Base-by-base conservation (phyloP, 2,113 vertebrate species). In the Daboia siamensis region DNA sequence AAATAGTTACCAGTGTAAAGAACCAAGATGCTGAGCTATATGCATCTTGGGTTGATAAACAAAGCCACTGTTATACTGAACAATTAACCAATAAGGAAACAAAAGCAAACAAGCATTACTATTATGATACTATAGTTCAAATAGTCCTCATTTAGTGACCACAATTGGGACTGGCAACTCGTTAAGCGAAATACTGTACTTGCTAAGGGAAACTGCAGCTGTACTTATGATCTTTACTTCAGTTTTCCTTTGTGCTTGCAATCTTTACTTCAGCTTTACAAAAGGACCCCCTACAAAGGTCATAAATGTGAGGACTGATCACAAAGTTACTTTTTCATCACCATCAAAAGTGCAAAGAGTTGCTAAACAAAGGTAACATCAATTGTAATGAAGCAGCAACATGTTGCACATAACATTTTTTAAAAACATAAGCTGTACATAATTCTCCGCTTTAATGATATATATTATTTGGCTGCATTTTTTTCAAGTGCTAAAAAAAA, bases 401-500 rank as follows among this genome's bases (percentile, higher is more conserved):
- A 44, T 3, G 3, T 23, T 33, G 9, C 8, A 86, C 33, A 29
- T 7, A 11, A 20, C 23, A 17, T 46, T 44, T 85, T 33, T 17
- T 1, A 1, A 46, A 84, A 85, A 91, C 80, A 55, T 1, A 7
- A 3, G 51, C 24, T 23, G 24, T 80, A 69, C 59, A 57, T 29
- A 84, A 88, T 88, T 89, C 39, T 89, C 44, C 54, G 85, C 51
- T 89, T 92, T 89, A 92, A 92, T 89, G 44, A 29, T 59, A 26
- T 26, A 29, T n/a, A n/a, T 87, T 33, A 55, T 54, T 15, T 39
- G 91, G 56, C 84, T 23, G 46, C n/a, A 15, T 88, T 33, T 84
- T 21, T 69, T 33, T 33, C 69, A 92, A 90, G 92, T 92, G 92
- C 74, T 92, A 39, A 10, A 59, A 85, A 84, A 55, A n/a, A 39